Evolutionary conservation across 2,888 invertebrate species (phyloP).

Genomic region (Mythimna loreyi): DNA sequence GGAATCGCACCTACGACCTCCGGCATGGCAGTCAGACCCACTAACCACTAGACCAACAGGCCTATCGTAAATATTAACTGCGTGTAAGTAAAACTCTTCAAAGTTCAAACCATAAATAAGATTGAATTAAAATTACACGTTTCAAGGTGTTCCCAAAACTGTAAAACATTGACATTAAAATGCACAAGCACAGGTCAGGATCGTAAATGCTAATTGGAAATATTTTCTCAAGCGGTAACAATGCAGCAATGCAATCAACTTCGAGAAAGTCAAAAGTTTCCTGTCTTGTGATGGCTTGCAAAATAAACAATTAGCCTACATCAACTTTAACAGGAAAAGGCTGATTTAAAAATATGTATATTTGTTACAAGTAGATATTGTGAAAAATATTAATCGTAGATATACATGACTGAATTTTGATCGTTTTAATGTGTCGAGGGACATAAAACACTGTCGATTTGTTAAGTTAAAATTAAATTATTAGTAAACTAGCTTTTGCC

Average conservation of each 20-base stretch:
- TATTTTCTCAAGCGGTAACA: conserved; percentile 6
- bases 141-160: neutral
- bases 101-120: neutral
- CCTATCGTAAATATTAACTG: neutral
- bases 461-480: too few species aligned
- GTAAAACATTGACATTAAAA: conserved; percentile 11
- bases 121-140: neutral
- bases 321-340: conserved; percentile 33
- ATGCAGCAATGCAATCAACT: conserved; percentile 13
- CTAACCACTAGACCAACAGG: too few species aligned
- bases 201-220: conserved; percentile 35
- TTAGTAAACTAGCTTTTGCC: too few species aligned
- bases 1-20: too few species aligned
- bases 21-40: too few species aligned
- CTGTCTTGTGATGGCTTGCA: conserved; percentile 5
- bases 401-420: too few species aligned
- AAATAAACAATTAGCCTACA: conserved; percentile 22
- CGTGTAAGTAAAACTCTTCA: neutral
- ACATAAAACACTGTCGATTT: too few species aligned
- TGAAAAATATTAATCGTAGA: too few species aligned
- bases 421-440: too few species aligned
- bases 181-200: conserved; percentile 7
- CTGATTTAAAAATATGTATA: neutral
- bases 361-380: too few species aligned
- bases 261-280: conserved; percentile 36